Conservation (phyloP, 2,888 invertebrate genomes). For the Resseliella maxima region DNA sequence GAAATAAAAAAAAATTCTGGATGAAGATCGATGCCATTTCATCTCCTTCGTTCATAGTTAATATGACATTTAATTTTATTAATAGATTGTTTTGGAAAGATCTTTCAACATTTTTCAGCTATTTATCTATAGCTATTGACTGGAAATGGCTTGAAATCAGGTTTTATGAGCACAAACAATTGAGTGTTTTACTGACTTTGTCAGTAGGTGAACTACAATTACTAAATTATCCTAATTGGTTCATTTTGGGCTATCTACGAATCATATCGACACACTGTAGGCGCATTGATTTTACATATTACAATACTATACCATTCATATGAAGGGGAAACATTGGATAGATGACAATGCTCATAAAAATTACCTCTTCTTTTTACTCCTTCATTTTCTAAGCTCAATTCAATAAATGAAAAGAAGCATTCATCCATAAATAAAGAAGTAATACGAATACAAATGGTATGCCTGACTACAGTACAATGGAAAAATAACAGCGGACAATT, state of each 20-base stretch:
- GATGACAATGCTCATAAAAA: neutral
- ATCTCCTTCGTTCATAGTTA: neutral
- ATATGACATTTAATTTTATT: constrained; percentile 5
- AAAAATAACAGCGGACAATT: constrained; percentile 28
- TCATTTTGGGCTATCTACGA: neutral
- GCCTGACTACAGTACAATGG: neutral
- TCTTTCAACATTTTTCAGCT: neutral
- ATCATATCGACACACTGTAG: neutral
- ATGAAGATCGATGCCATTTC: neutral
- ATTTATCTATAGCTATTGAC: neutral
- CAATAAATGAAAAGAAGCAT: neutral
- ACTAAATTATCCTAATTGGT: neutral
- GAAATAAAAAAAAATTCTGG: neutral
- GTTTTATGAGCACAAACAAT: constrained; percentile 6
- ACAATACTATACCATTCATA: neutral
- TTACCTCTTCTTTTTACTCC: neutral
- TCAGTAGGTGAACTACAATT: neutral
- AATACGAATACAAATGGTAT: neutral
- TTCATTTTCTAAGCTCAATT: neutral
- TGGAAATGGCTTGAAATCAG: neutral
- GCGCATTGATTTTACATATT: neutral
- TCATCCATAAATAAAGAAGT: constrained; percentile 5
- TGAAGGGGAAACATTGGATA: neutral
- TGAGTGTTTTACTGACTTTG: constrained; percentile 4
- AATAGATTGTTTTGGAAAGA: neutral